Evolutionary conservation across 2,888 invertebrate genomes (phyloP).

Genomic region (Scaptomyza cyrtandrae): DNA sequence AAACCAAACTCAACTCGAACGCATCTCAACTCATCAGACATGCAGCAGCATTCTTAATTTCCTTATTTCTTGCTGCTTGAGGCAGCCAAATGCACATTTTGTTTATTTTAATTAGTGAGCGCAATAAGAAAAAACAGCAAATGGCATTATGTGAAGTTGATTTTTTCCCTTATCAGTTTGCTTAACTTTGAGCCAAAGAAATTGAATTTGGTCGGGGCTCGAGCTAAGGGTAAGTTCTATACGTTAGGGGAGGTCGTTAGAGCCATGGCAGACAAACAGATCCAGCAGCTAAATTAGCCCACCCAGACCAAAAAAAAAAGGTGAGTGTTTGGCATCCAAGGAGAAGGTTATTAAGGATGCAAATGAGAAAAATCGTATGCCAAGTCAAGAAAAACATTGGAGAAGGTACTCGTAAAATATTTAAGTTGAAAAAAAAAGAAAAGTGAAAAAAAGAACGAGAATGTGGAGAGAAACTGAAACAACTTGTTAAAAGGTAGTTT

Average conservation of each 20-base stretch:
- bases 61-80: neutral
- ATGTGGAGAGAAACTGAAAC: neutral
- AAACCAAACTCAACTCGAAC: conserved; percentile 12
- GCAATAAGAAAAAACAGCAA: conserved; percentile 50
- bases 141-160: conserved; percentile 24
- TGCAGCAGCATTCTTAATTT: conserved; percentile 62
- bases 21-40: conserved; percentile 71
- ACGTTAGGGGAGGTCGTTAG: conserved; percentile 15
- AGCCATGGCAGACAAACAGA: conserved; percentile 17
- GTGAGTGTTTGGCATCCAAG: conserved; percentile 13
- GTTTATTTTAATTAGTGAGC: conserved; percentile 72
- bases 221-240: conserved; percentile 23
- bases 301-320: conserved; percentile 15
- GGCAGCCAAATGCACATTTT: conserved; percentile 67
- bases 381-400: conserved; percentile 13
- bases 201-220: conserved; percentile 34
- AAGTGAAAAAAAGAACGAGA: neutral
- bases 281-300: conserved; percentile 35
- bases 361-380: conserved; percentile 51
- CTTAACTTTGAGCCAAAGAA: conserved; percentile 39
- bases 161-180: conserved; percentile 22
- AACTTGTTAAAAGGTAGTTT: neutral
- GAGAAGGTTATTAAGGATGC: conserved; percentile 48
- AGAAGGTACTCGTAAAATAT: conserved; percentile 22
- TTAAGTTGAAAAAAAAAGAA: conserved; percentile 2